Evolutionary conservation across 1,140 invertebrate genomes (phyloP), one percentile per base, ranked within the genome.

Genomic region (Colletes latitarsis): DNA sequence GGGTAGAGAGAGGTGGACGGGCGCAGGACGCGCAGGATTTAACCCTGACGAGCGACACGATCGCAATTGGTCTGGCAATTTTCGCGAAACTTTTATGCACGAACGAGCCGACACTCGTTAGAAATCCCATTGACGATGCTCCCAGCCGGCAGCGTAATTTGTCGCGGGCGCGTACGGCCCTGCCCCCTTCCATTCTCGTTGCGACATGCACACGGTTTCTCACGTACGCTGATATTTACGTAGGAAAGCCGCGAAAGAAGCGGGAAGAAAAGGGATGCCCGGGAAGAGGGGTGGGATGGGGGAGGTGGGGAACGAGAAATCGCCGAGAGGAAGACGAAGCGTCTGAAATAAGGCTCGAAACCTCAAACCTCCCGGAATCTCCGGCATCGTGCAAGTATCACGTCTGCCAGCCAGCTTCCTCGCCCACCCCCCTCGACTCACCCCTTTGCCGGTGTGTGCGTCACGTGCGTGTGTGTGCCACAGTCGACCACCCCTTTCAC

Each of bases 301-400:
- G 64, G 57, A 62, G 68, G 58, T 2, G 68, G 17, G 21, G 63
- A 60, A 70, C 41, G 80, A 73, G 68, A 58, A 64, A 85, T 85
- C 70, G 84, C 39, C 72, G 84, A 79, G 69, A 82, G 83, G 80
- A 85, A 82, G 83, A 82, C 83, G 83, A 79, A 82, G 81, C 79
- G 79, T 77, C 66, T 82, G 73, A 84, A 85, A 85, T 82, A 85
- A 86, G 81, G 73, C 74, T 70, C 62, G 76, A 68, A 82, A 82
- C 81, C 81, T 82, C 76, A 82, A 82, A 85, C 72, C 84, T 85
- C 62, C 49, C 68, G 72, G 72, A 86, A 86, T 86, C 84, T 82
- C 85, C 77, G 71, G 70, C 60, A 76, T 71, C 80, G 80, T 73
- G 67, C 80, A 69, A 67, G 81, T 83, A 87, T 83, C 85, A 82